Evolutionary conservation across 2,888 invertebrate species (phyloP), one percentile per base, ranked within the genome.

Genomic region (Eustalomyia histrio): DNA sequence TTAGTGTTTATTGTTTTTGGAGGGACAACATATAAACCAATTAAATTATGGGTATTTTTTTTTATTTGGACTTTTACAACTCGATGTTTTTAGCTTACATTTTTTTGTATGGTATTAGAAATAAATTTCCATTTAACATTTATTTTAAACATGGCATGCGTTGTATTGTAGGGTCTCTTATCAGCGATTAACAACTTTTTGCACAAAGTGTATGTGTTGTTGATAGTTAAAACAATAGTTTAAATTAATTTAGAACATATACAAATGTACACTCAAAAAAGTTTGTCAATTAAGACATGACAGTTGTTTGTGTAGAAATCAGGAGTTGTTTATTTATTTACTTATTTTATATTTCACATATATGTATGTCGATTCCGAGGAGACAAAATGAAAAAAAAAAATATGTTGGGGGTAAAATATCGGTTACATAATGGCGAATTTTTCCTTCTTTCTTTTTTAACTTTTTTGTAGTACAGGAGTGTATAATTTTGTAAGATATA

Each of bases 31-130:
- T 39, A 39, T 2, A 12, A 39, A 39, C 39, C 29, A 39, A 39
- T 12, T 39, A 39, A 12, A 39, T 39, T 39, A 39, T 39, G 39
- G 39, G 10, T 39, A 12, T 12, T 39, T 35, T 43, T 12, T 43
- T 43, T n/a, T 14, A 47, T n/a, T n/a, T 47, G 43, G n/a, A 47
- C 43, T 47, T 47, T 47, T n/a, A 47, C 16, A 47, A 47, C n/a
- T n/a, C 14, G 43, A 47, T 47, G 8, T 39, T 47, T 47, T 14
- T 2, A n/a, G n/a, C 43, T 0, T 47, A 47, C 14, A 47, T 7
- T 35, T 35, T 2, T 35, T 35, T 35, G 24, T n/a, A n/a, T n/a
- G n/a, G 21, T 35, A 35, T 43, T 43, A 14, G 4, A 43, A 43
- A 43, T 43, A 14, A 43, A 47, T 47, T 47, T 47, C 14, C 43